These are phyloP conservation scores for Limenitis camilla DNA, from an alignment of 2,888 invertebrate genomes.

Conservation along the genomic window DNA sequence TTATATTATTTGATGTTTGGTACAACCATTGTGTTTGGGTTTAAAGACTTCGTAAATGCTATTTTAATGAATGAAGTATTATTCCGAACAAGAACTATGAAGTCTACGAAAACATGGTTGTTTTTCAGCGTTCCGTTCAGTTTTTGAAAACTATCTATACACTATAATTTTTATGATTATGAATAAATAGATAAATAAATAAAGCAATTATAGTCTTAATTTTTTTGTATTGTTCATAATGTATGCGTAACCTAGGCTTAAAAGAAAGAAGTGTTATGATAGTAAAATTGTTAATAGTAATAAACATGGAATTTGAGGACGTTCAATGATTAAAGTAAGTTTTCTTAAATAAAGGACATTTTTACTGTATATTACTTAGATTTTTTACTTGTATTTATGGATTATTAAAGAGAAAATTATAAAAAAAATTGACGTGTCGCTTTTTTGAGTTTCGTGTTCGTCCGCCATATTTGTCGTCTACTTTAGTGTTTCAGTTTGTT, in stretches of 20 bases:
- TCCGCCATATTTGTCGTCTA: slow-evolving; percentile 73
- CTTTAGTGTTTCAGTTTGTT: slow-evolving; percentile 30
- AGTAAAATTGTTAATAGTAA: slow-evolving; percentile 51
- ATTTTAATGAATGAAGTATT: slow-evolving; percentile 38
- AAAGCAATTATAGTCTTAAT: slow-evolving; percentile 33
- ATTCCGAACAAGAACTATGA: too few species aligned
- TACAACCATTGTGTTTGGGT: background rate
- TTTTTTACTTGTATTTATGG: slow-evolving; percentile 10
- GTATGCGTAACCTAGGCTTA: slow-evolving; percentile 56
- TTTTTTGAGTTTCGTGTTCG: slow-evolving; percentile 58
- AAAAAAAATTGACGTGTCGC: slow-evolving; percentile 65
- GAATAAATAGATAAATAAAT: slow-evolving; percentile 28
- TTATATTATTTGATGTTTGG: background rate
- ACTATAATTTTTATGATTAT: slow-evolving; percentile 35
- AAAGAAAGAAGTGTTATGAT: slow-evolving; percentile 54
- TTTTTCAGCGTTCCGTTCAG: slow-evolving; percentile 68
- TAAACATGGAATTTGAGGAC: slow-evolving; percentile 56
- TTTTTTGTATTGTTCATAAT: slow-evolving; percentile 39
- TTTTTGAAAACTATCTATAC: slow-evolving; percentile 45
- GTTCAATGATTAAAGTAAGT: slow-evolving; percentile 65
- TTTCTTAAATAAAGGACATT: slow-evolving; percentile 20
- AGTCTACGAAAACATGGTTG: slow-evolving; percentile 68
- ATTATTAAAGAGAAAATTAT: slow-evolving; percentile 35
- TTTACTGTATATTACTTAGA: slow-evolving; percentile 16
- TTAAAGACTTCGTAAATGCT: slow-evolving; percentile 27